Base-by-base conservation (phyloP, 2,888 invertebrate species). In the Phrixothrix hirtus region DNA sequence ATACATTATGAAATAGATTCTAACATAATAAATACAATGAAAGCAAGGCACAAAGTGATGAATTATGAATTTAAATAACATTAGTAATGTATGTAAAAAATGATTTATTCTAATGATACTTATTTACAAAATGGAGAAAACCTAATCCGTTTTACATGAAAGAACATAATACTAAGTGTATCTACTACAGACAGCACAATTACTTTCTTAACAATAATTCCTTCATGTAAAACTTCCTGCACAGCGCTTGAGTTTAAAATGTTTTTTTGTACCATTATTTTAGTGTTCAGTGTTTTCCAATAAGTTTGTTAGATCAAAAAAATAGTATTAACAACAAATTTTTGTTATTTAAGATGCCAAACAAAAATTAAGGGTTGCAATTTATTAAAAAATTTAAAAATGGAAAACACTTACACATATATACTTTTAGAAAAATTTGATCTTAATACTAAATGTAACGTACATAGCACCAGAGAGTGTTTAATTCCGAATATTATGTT, bases 41-140 rank as follows among this genome's bases (percentile, higher is more conserved):
- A 69, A 69, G 69, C 69, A 69, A 70, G 68, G 70, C 69, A 69
- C 69, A 68, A 65, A 61, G 66, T 59, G 64, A 67, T 65, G 65
- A 67, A 66, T 61, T 52, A 61, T 55, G 58, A 58, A 42, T 53
- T 50, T 46, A 61, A 55, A 61, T 47, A 51, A 49, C 45, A 49
- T 41, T 17, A 25, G 36, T 43, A 32, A 47, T 42, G 44, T 46
- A 54, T 48, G 39, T 50, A 53, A 51, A 58, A 58, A 36, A 51
- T 43, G 46, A 13, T 35, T 47, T 44, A 42, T 16, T 36, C 43
- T 29, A 44, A 39, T 37, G 43, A 38, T 34, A 32, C 13, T 26
- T 53, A 53, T 53, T 37, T 53, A 53, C 53, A 53, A 30, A 43
- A 32, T 43, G 37, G 45, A 39, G 45, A 45, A 26, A 48, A 36